Percentiles rank a stretch among this genome's conserved stretches.
phyloP scores from a whole-genome alignment of 2,113 vertebrate genomes.

The Zapornia atra region DNA sequence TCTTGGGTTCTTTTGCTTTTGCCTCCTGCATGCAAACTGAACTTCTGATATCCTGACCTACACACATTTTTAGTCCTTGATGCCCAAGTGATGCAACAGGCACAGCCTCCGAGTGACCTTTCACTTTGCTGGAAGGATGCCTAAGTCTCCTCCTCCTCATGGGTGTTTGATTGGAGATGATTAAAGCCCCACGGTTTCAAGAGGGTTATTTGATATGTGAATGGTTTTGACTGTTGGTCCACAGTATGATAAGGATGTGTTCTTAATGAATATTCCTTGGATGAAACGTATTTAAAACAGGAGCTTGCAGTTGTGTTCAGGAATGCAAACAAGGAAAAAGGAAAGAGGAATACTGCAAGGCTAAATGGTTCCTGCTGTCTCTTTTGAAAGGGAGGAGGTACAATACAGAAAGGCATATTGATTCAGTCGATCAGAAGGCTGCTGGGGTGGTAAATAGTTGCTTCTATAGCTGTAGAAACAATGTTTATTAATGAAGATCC shows the following conservation, averaged over 20 bases:
- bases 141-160: neutral
- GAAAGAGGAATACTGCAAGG: neutral
- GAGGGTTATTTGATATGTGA: neutral
- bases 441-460: neutral
- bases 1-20: neutral
- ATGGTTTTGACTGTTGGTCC: neutral
- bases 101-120: neutral
- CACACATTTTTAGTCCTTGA: neutral
- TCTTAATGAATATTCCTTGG: neutral
- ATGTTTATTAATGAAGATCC: neutral
- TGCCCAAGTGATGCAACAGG: neutral
- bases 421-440: neutral
- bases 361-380: neutral
- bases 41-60: neutral
- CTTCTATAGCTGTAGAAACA: neutral
- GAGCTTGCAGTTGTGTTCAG: neutral
- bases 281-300: neutral
- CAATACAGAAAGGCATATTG: neutral
- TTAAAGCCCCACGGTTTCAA: neutral
- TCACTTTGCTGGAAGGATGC: neutral
- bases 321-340: neutral
- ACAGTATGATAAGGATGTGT: neutral
- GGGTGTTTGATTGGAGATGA: neutral
- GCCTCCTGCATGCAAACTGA: neutral
- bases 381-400: neutral